phyloP scores from a whole-genome alignment of 1,140 invertebrate species.

The Camponotus vicinus region DNA sequence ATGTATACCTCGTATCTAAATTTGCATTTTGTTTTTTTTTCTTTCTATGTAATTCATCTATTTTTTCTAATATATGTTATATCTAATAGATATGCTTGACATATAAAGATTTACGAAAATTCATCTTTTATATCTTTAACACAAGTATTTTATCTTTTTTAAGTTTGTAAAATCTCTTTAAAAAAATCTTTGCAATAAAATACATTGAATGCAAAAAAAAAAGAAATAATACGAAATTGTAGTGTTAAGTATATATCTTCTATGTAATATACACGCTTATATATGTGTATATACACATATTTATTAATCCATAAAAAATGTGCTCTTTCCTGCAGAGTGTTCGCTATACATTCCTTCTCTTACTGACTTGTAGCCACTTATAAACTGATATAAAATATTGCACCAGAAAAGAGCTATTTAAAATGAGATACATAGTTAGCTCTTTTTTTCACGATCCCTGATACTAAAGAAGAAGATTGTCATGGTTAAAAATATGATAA shows the following conservation, averaged over 20 bases:
- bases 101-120: slow-evolving; percentile 52
- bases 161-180: not conserved
- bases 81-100: slow-evolving; percentile 62
- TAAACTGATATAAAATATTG: slow-evolving; percentile 73
- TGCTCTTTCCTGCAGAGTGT: slow-evolving; percentile 19
- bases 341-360: slow-evolving; percentile 41
- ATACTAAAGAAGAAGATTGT: slow-evolving; percentile 67
- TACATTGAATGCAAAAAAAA: not conserved
- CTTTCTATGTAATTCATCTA: not conserved
- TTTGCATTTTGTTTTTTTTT: slow-evolving; percentile 6
- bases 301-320: slow-evolving; percentile 51
- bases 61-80: slow-evolving; percentile 44
- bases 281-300: not conserved
- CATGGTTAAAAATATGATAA: slow-evolving; percentile 69
- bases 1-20: not conserved
- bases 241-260: not conserved
- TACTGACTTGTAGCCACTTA: slow-evolving; percentile 40
- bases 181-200: not conserved
- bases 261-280: not conserved
- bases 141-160: not conserved
- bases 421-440: slow-evolving; percentile 36
- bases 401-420: slow-evolving; percentile 60
- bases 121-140: not conserved
- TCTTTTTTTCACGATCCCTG: not conserved
- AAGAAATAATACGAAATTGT: not conserved